These are phyloP conservation scores for Lasiurus borealis DNA, from an alignment of 2,113 vertebrate species.

Conservation along the genomic window DNA sequence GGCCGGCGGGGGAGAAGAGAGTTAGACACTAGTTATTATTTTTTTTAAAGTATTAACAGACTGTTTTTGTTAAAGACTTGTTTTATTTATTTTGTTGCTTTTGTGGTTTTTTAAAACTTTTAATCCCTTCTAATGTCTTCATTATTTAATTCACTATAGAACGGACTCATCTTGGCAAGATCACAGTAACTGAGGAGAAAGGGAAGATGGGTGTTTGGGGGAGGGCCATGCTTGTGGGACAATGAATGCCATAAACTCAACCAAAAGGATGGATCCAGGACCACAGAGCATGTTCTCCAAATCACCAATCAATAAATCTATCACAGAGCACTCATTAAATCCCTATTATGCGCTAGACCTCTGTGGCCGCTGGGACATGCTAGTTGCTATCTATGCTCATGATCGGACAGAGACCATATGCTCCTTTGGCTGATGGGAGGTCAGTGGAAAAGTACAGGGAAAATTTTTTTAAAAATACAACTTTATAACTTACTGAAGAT, in stretches of 20 bases:
- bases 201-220: neutral
- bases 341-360: neutral
- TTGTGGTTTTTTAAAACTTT: neutral
- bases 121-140: neutral
- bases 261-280: neutral
- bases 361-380: neutral
- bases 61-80: conserved; percentile 50
- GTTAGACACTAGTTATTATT: neutral
- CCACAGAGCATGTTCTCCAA: neutral
- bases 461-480: neutral
- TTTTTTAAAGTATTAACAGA: neutral
- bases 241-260: neutral
- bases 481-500: neutral
- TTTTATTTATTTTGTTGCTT: neutral
- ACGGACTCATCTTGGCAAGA: neutral
- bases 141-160: neutral
- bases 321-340: neutral
- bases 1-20: neutral
- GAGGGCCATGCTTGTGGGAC: neutral
- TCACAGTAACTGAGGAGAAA: neutral
- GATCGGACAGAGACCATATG: neutral
- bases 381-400: neutral
- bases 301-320: neutral
- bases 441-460: neutral
- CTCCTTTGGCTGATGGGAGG: neutral